Evolutionary conservation across 2,797 vertebrate genomes (phyloP), one percentile per base, ranked within the genome.

Genomic region (Gadopsis bispinosus): DNA sequence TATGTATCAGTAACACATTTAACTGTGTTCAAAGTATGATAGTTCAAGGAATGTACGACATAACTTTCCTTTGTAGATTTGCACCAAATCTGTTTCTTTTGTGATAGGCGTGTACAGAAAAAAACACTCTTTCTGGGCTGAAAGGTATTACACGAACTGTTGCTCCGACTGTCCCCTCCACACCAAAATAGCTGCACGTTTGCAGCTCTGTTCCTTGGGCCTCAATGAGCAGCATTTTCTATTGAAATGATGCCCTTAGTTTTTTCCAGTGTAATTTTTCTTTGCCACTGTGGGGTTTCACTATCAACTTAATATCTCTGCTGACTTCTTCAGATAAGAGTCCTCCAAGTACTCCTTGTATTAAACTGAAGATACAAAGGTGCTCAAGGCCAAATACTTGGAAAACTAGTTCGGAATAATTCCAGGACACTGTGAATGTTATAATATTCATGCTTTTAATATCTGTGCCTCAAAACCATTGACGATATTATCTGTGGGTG

Each of bases 401-500:
- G 11, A 60, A 62, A 75, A 83, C 39, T 66, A 39, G 10, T 73
- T 64, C 3, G 69, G 64, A 78, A 58, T 63, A 53, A 69, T 62
- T 55, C n/a, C n/a, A 65, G 31, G 50, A 53, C 22, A 72, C 54
- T 58, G 14, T 53, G 55, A 69, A 58, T 53, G 56, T 74, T 68
- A 69, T 69, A 31, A 78, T 73, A 77, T 58, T 68, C 41, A 47
- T 59, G 14, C 20, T 62, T 85, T 86, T 71, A 54, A 81, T 85
- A 81, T 81, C 26, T 72, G 13, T 59, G 33, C 73, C 29, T 75
- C 17, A 78, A 76, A 77, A 84, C 74, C 66, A 79, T 20, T 60
- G 65, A 65, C 68, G 56, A 83, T 85, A 26, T 73, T 85, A 87
- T 87, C 84, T 74, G 39, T 11, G 41, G 67, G 20, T 81, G 83